Conservation (phyloP, 2,888 invertebrate species). For the Sclerodermus sp. region DNA sequence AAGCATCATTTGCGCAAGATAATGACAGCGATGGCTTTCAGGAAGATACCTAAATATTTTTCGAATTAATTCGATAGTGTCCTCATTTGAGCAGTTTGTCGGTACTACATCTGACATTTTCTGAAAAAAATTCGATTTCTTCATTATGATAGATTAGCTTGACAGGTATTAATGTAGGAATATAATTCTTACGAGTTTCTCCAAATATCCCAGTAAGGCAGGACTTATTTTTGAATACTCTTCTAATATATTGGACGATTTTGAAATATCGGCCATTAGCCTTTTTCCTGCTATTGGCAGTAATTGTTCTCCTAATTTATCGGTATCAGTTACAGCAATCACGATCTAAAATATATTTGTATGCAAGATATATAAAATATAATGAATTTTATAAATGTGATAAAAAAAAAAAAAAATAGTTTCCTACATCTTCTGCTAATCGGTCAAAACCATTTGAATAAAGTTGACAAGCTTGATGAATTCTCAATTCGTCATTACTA, state of each 20-base stretch:
- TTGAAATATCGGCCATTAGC: constrained; percentile 68
- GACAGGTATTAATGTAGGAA: constrained; percentile 11
- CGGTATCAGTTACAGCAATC: constrained; percentile 69
- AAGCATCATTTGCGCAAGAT: constrained; percentile 48
- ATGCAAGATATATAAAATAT: neutral
- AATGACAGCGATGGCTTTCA: constrained; percentile 44
- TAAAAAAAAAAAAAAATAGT: constrained; percentile 5
- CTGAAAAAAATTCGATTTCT: no score
- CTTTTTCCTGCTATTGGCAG: constrained; percentile 82
- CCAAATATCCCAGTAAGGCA: constrained; percentile 74
- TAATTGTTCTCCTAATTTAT: constrained; percentile 70
- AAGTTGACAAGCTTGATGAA: constrained; percentile 74
- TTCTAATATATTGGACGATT: constrained; percentile 64
- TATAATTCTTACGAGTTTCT: constrained; percentile 62
- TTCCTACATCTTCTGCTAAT: constrained; percentile 63
- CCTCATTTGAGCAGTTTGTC: constrained; percentile 47
- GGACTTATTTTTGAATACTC: constrained; percentile 79
- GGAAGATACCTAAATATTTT: constrained; percentile 43
- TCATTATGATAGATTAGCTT: no score
- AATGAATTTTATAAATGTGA: neutral
- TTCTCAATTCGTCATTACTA: constrained; percentile 71
- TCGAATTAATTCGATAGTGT: constrained; percentile 46
- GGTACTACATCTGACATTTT: constrained; percentile 35
- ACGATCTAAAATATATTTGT: constrained; percentile 60
- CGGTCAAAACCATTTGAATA: constrained; percentile 65